Base-by-base conservation (phyloP, 2,113 vertebrate species). In the Nansenia antarctica region DNA sequence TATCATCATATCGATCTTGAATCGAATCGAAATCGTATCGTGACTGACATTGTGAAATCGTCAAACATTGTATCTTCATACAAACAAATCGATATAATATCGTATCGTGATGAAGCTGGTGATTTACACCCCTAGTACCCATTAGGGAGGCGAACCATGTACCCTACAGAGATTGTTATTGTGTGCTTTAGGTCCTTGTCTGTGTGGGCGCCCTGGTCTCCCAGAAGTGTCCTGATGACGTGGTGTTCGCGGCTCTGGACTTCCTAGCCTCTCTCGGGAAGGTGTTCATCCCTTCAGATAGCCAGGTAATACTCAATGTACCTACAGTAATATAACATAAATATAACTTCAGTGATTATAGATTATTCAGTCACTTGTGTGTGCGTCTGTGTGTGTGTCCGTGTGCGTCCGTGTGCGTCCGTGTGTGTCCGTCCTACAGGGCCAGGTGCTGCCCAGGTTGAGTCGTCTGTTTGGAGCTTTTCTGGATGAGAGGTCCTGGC, bases 181-280 rank as follows among this genome's bases (percentile, higher is more conserved):
- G 6, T 68, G 20, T 71, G 7, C 73, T 57, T 15, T 65, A 99
- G 97, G 90, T 93, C 0, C 67, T 98, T 66, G 61, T 84, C 12
- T 85, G 94, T 78, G 92, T 95, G 71, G 86, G 83, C 30, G 82
- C 87, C 14, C 76, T 98, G 14, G 84, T 94, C 68, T 89, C 91
- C 55, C 31, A 84, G 24, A 82, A 87, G 26, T 91, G 92, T 76
- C 83, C 85, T 0, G 95, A 97, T 72, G 79, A 95, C 0, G 65
- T 96, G 64, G 76, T 91, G 32, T 82, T 96, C 47, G 91, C 93
- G 11, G 65, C 87, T 47, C 80, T 94, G 69, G 93, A 93, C 70
- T 96, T 98, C 73, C 80, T 97, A 5, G 90, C 92, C 63, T 93
- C 93, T 3, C 68, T 98, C 55, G 96, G 96, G 59, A 95, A 90